Evolutionary conservation across 2,888 invertebrate genomes (phyloP).

Genomic region (Catonia carolina): DNA sequence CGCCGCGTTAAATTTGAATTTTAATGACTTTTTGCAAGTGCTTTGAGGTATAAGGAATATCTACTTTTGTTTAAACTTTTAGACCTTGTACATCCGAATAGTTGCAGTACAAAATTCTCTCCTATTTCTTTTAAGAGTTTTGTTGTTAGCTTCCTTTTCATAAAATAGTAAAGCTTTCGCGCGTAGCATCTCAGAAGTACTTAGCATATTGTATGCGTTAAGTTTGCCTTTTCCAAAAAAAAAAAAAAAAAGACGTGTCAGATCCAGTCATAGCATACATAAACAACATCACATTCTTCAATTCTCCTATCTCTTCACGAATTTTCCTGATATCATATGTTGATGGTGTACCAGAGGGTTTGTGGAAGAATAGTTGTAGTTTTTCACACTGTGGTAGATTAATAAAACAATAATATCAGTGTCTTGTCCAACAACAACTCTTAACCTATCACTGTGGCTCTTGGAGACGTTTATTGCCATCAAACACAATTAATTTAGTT

Average conservation of each 20-base stretch:
- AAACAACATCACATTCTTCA: slow-evolving; percentile 3
- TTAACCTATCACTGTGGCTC: background rate
- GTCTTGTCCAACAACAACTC: slow-evolving; percentile 7
- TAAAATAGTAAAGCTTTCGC: background rate
- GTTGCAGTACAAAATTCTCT: slow-evolving; percentile 3
- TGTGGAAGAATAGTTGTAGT: background rate
- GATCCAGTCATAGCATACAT: slow-evolving; percentile 8
- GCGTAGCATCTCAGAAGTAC: background rate
- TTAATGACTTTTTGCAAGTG: slow-evolving; percentile 5
- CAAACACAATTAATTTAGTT: no score
- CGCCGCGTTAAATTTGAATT: slow-evolving; percentile 5
- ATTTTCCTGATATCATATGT: slow-evolving; percentile 6
- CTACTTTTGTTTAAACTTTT: background rate
- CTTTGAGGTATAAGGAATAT: background rate
- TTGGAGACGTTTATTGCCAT: slow-evolving; percentile 5
- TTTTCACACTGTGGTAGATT: no score
- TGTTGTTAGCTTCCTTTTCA: background rate
- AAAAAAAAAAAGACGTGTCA: slow-evolving; percentile 11
- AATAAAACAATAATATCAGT: no score
- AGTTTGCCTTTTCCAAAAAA: slow-evolving; percentile 9
- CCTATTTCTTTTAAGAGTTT: background rate
- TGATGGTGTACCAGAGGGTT: slow-evolving; percentile 1
- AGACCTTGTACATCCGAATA: slow-evolving; percentile 3
- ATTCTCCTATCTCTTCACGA: background rate
- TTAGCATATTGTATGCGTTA: background rate